Percentiles rank a stretch among this genome's conserved stretches.
Evolutionary conservation across 2,113 vertebrate species (phyloP).

Genomic region (Coregonus clupeaformis): DNA sequence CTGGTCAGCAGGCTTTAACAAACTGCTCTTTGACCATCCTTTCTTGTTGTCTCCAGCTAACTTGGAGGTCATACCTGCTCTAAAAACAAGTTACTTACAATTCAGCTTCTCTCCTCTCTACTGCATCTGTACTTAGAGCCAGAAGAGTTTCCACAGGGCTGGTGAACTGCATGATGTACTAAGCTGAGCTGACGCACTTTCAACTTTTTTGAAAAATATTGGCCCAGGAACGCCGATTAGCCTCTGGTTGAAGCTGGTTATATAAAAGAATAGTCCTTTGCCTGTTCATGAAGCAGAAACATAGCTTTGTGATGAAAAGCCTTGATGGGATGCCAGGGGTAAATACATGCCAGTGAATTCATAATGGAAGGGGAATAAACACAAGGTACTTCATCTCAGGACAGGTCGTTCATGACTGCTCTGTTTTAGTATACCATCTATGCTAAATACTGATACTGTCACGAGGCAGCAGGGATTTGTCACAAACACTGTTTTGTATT

Average conservation of each 20-base stretch:
- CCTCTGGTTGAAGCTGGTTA: slow-evolving; percentile 34
- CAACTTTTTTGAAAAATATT: slow-evolving; percentile 32
- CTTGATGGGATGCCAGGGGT: background rate
- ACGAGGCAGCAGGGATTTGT: too few relatives aligned
- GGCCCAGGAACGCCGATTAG: slow-evolving; percentile 19
- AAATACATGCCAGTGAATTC: too few relatives aligned
- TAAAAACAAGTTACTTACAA: background rate
- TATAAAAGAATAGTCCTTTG: slow-evolving; percentile 18
- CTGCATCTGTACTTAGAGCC: background rate
- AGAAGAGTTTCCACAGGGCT: slow-evolving; percentile 30
- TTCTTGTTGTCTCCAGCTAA: too few relatives aligned
- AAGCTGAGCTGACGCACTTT: slow-evolving; percentile 14
- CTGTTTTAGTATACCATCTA: background rate
- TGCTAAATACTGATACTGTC: background rate
- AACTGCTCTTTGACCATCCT: background rate
- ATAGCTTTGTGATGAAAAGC: background rate
- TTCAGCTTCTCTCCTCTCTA: slow-evolving; percentile 11
- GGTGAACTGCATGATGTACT: slow-evolving; percentile 29
- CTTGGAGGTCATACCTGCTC: too few relatives aligned
- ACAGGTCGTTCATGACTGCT: slow-evolving; percentile 21
- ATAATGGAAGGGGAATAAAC: too few relatives aligned
- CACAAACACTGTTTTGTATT: background rate
- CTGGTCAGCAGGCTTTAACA: too few relatives aligned
- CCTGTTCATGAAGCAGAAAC: background rate
- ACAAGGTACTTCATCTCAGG: slow-evolving; percentile 7